Evolutionary conservation across 2,113 vertebrate species (phyloP).

Genomic region (Illadopsis cleaveri): DNA sequence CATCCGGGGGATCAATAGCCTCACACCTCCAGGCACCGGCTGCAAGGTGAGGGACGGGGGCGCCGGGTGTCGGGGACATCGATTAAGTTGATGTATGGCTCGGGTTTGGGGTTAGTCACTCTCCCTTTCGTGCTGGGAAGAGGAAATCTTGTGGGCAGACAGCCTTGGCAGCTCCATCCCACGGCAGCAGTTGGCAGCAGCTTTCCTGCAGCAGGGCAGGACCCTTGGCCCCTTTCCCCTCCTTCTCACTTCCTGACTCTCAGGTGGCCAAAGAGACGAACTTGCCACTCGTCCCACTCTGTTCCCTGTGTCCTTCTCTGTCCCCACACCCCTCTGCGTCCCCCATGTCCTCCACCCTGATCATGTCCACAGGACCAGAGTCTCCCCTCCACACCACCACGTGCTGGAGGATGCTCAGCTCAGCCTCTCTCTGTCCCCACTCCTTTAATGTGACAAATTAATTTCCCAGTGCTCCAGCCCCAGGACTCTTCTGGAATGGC

Average conservation of each 20-base stretch:
- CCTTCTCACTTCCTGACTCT: background rate
- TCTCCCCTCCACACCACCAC: accelerated
- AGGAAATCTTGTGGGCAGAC: background rate
- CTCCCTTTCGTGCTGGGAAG: background rate
- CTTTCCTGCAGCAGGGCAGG: background rate
- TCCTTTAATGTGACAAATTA: background rate
- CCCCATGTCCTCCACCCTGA: accelerated
- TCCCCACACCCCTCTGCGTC: background rate
- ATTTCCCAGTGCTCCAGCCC: background rate
- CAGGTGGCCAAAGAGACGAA: background rate
- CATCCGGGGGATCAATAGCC: conserved; percentile 59
- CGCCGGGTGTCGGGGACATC: background rate
- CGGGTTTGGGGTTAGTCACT: conserved; percentile 9
- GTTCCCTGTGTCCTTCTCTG: background rate
- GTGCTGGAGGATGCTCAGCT: background rate
- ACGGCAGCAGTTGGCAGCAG: background rate
- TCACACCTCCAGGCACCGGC: conserved; percentile 8
- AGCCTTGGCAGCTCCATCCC: background rate
- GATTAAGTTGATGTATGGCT: background rate
- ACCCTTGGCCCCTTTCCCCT: background rate
- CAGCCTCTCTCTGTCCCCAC: background rate
- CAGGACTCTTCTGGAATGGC: background rate
- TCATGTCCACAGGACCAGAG: accelerated
- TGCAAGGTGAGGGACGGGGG: background rate
- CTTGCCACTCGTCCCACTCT: accelerated